These are phyloP conservation scores for Cherax destructor DNA, from an alignment of 1,140 invertebrate genomes.

Conservation along the genomic window DNA sequence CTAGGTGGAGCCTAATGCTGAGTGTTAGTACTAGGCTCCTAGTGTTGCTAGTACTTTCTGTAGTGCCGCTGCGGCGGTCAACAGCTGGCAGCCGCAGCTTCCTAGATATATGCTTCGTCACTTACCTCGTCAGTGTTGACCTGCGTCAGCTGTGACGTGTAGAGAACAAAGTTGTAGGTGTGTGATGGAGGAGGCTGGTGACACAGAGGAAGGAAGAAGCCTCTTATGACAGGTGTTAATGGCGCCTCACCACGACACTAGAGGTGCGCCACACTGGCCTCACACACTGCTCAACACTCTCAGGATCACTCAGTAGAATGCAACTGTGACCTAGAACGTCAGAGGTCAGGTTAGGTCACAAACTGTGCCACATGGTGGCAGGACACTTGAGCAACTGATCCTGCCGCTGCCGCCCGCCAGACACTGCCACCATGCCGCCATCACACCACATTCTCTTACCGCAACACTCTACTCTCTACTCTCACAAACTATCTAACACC, in stretches of 20 bases:
- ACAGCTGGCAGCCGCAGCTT: not conserved
- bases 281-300: not conserved
- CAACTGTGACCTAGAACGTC: not conserved
- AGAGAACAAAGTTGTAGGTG: no score
- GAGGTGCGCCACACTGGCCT: not conserved
- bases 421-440: not conserved
- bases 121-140: not conserved
- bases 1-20: not conserved
- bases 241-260: not conserved
- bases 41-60: not conserved
- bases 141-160: not conserved
- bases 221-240: not conserved
- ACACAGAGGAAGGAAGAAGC: not conserved
- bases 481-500: not conserved
- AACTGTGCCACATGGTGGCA: not conserved
- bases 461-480: not conserved
- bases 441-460: not conserved
- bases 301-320: not conserved
- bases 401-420: not conserved
- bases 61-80: not conserved
- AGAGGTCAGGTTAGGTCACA: not conserved
- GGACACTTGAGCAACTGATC: not conserved
- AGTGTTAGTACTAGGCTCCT: no score
- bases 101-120: not conserved
- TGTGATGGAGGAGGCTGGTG: no score